Base-by-base conservation (phyloP, 1,140 invertebrate species). In the Diabrotica undecimpunctata region DNA sequence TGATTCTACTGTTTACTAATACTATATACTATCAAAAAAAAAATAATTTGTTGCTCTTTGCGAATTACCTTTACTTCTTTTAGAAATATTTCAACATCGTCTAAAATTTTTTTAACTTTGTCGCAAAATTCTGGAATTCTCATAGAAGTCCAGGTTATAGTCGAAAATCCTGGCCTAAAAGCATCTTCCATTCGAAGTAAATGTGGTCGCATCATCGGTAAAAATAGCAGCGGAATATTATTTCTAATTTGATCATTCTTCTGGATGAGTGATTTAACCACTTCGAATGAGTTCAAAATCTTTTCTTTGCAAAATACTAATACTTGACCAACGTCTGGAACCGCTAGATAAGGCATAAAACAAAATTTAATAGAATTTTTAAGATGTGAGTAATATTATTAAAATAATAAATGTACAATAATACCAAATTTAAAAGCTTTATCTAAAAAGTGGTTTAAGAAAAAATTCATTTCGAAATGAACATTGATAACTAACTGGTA, bases 101-200 rank as follows among this genome's bases (percentile, higher is more conserved):
- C 81, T 12, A 93, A 75, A 6, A 84, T 79, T 0, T 73, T 68
- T 61, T 83, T 77, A 46, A 92, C 83, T 67, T 84, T 79, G 5
- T 82, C 78, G 61, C 87, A 87, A 68, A 87, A 87, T 37, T 88
- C 80, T 0, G 84, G 79, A 54, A 91, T 87, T 67, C 88, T 87
- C 51, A 90, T 81, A 0, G 92, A 93, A 5, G 88, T 87, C 93
- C 93, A 95, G 0, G 88, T 91, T 12, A 94, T 84, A 0, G 85
- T 85, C 0, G 88, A 90, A 5, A 94, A 76, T 7, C 90, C 92
- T 2, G 91, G 90, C 74, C 89, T 86, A 66, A 94, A 88, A 7
- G 85, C 82, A 37, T 84, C 81, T 59, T 90, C 87, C 56, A 91
- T 74, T 78, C 90, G 87, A 58, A 86, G 79, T 7, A 92, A 78